Percentiles rank a stretch among this genome's conserved stretches.
Evolutionary conservation across 2,888 invertebrate genomes (phyloP).

Genomic region (Andricus curvator): DNA sequence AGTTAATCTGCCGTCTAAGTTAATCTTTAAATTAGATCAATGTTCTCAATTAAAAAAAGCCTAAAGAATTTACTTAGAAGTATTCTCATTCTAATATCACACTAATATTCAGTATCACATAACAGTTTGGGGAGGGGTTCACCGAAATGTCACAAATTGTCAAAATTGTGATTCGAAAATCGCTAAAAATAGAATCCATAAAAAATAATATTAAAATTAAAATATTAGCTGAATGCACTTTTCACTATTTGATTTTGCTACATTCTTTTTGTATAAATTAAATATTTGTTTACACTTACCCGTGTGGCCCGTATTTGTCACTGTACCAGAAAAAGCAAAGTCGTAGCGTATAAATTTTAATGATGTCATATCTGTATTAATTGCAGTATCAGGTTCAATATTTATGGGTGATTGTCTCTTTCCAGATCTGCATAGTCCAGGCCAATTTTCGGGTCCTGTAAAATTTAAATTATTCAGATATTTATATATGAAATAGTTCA

Average conservation of each 20-base stretch:
- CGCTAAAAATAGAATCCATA: too few species aligned
- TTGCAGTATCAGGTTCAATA: conserved; percentile 81
- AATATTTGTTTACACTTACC: conserved; percentile 78
- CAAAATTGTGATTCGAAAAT: too few species aligned
- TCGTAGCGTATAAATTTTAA: conserved; percentile 83
- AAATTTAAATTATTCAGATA: background rate
- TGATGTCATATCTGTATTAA: conserved; percentile 78
- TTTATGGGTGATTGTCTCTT: conserved; percentile 88
- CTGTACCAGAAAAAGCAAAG: conserved; percentile 78
- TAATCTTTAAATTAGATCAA: too few species aligned
- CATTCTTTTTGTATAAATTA: background rate
- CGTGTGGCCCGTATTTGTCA: conserved; percentile 86
- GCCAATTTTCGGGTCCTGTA: conserved; percentile 80
- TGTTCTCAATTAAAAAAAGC: too few species aligned
- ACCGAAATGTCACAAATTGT: too few species aligned
- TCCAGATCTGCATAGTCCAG: conserved; percentile 83
- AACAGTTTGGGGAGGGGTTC: too few species aligned
- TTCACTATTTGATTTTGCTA: background rate
- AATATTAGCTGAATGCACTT: background rate
- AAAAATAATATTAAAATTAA: too few species aligned
- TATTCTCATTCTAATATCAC: too few species aligned
- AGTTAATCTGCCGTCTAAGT: too few species aligned
- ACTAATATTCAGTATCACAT: too few species aligned
- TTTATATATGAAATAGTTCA: background rate
- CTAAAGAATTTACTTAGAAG: too few species aligned